Evolutionary conservation across 1,140 invertebrate species (phyloP), one percentile per base, ranked within the genome.

Genomic region (Yoshiicerus persimilis): DNA sequence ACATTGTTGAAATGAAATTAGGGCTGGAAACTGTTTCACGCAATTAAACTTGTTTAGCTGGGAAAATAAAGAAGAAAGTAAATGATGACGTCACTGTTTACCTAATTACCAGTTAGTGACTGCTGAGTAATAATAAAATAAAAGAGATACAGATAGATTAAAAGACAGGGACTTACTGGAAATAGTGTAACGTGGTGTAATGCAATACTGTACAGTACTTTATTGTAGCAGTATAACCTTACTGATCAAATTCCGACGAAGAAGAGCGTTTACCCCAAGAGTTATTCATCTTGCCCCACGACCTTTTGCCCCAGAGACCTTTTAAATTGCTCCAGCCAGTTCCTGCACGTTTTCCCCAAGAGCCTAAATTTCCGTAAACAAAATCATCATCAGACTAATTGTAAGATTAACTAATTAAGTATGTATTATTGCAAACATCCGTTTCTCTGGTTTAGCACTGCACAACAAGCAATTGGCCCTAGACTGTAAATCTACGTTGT

Each of bases 251-350:
- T 62, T 80, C 75, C 4, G 64, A 70, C 47, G 47, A 56, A 38
- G 77, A 77, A 6, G 70, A 83, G 13, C 86, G 86, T 23, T 87
- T 87, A 30, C 86, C 86, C 86, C 86, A 87, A 47, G 86, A 77
- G 39, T 83, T 87, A n/a, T 87, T 80, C 86, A 87, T 83, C 38
- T 87, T 87, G 75, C 47, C 47, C 86, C 86, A 87, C 25, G 86
- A 47, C 47, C 90, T 84, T 34, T 91, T 91, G 23, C 90, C 91
- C 90, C 90, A 91, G 83, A 90, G 83, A 23, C 88, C 89, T 47
- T 88, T 88, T 23, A 90, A 88, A 77, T 87, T 90, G 25, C 36
- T 87, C 89, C 89, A 90, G 39, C 86, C 88, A 27, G 70, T 47
- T 39, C 41, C 90, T 16, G 86, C 86, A 11, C 89, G 84, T 41